phyloP scores from a whole-genome alignment of 2,113 vertebrate species.

The Nerophis lumbriciformis region DNA sequence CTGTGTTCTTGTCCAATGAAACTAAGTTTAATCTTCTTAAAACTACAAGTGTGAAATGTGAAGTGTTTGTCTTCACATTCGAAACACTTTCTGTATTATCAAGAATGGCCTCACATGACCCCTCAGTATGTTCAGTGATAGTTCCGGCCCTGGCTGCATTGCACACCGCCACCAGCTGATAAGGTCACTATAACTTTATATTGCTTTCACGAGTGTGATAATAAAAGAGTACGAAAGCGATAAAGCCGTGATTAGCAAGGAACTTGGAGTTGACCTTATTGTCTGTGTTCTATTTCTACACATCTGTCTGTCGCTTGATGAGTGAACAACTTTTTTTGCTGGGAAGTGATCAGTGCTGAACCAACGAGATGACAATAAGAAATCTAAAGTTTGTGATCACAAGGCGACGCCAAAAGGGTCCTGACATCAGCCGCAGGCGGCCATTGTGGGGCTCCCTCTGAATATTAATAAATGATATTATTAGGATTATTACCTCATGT shows the following conservation, averaged over 20 bases:
- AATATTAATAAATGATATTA: constrained; percentile 5
- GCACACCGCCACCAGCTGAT: constrained; percentile 36
- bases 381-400: constrained; percentile 24
- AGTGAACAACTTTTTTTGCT: constrained; percentile 47
- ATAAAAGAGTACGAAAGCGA: constrained; percentile 13
- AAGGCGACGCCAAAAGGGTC: constrained; percentile 59
- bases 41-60: not conserved
- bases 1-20: no score
- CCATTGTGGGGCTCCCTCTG: constrained; percentile 74
- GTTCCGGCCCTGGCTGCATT: constrained; percentile 13
- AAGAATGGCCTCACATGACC: constrained; percentile 2
- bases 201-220: constrained; percentile 31
- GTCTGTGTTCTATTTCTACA: constrained; percentile 48
- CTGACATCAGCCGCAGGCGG: constrained; percentile 86
- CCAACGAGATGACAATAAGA: not conserved
- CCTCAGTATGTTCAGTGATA: constrained; percentile 21
- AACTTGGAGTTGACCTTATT: constrained; percentile 36
- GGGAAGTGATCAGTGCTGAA: constrained; percentile 17
- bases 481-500: constrained; percentile 37
- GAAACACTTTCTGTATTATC: not conserved
- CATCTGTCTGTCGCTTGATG: constrained; percentile 56
- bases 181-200: constrained; percentile 35
- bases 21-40: not conserved
- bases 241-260: constrained; percentile 44
- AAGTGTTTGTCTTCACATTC: not conserved